Percentiles rank a stretch among this genome's conserved stretches.
These are phyloP conservation scores for Salarias fasciatus DNA, from an alignment of 2,797 vertebrate genomes.

Conservation along the genomic window DNA sequence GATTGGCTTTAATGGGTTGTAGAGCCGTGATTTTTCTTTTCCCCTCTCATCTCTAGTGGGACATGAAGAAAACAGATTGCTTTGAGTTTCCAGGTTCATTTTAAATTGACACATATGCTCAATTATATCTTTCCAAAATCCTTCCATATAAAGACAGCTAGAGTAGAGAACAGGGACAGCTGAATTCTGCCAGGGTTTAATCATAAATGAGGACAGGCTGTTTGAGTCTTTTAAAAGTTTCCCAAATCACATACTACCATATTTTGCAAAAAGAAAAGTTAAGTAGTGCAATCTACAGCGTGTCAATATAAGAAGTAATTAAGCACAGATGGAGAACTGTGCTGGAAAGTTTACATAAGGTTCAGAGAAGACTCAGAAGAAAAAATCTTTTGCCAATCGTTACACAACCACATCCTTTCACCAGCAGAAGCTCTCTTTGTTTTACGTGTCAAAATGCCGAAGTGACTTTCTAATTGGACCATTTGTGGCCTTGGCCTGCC, in stretches of 20 bases:
- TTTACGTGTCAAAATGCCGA: constrained; percentile 60
- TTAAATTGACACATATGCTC: constrained; percentile 26
- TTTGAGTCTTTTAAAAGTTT: constrained; percentile 12
- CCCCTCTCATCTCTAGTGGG: neutral
- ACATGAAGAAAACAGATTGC: constrained; percentile 9
- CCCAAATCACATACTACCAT: neutral
- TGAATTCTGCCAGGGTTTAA: constrained; percentile 29
- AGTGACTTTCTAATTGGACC: constrained; percentile 63
- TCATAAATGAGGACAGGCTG: constrained; percentile 12
- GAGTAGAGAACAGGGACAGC: constrained; percentile 5
- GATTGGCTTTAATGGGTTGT: constrained; percentile 20
- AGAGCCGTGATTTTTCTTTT: constrained; percentile 2
- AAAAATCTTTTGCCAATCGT: constrained; percentile 1
- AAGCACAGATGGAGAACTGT: neutral
- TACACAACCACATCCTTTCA: neutral
- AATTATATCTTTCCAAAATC: constrained; percentile 15
- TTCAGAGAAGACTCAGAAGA: constrained; percentile 2
- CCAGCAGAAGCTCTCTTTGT: constrained; percentile 1
- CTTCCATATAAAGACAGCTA: constrained; percentile 11
- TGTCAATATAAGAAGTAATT: constrained; percentile 12
- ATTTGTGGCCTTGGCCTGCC: constrained; percentile 47
- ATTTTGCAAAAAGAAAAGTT: neutral
- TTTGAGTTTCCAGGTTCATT: constrained; percentile 21
- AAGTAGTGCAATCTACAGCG: constrained; percentile 4
- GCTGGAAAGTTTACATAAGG: constrained; percentile 4